A percentile compares a stretch with the other conserved stretches of the same genome.
These are phyloP conservation scores for Aphidius colemani DNA, from an alignment of 2,888 invertebrate genomes.

Conservation along the genomic window DNA sequence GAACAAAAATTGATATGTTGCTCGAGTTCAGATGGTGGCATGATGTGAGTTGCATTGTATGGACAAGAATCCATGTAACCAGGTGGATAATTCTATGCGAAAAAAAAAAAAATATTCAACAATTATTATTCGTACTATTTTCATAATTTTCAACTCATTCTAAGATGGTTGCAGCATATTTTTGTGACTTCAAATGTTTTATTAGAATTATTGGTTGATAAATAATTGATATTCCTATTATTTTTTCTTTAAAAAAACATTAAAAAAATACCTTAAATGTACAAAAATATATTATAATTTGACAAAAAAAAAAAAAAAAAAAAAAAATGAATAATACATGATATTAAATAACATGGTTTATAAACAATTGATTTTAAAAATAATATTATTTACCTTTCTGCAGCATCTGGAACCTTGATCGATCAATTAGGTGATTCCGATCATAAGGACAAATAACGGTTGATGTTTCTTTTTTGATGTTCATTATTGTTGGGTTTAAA, in stretches of 20 bases:
- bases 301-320: not conserved
- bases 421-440: conserved; percentile 43
- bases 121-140: not conserved
- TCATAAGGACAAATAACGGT: conserved; percentile 50
- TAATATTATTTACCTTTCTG: conserved; percentile 44
- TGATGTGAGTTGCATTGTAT: conserved; percentile 52
- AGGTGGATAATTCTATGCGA: conserved; percentile 45
- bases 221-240: no score
- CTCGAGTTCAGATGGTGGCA: conserved; percentile 42
- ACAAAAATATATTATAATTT: no score
- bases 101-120: conserved; percentile 9
- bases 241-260: no score
- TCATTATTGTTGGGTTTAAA: not conserved
- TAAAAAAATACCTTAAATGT: no score
- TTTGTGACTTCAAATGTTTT: no score
- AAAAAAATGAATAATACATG: conserved; percentile 8
- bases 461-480: conserved; percentile 10
- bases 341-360: not conserved
- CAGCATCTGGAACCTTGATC: conserved; percentile 51
- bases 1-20: conserved; percentile 47
- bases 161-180: no score
- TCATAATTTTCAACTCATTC: no score
- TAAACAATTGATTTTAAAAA: not conserved
- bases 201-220: no score
- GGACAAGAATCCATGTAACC: conserved; percentile 51